Base-by-base conservation (phyloP, 2,113 vertebrate genomes). In the Heterochromis multidens region DNA sequence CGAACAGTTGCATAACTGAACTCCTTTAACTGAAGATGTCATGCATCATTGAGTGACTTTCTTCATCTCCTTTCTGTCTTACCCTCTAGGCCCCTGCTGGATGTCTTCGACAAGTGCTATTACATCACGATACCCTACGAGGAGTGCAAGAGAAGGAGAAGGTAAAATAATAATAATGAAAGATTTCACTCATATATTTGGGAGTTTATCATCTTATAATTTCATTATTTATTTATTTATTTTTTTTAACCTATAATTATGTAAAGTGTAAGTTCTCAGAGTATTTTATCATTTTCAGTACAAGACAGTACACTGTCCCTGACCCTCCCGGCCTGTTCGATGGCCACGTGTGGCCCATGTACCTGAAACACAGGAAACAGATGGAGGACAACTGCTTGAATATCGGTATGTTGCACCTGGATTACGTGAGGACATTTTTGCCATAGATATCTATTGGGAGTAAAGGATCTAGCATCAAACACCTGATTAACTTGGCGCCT, bases 291-390 rank as follows among this genome's bases (percentile, higher is more conserved):
- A 7, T 89, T 56, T 93, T 70, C 43, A 97, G 97, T 92, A 95
- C 90, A 2, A 95, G 97, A 27, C 92, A 95, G 29, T 97, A 97
- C 92, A 96, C 94, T 0, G 95, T 97, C n/a, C 97, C 97, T 0
- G 97, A 97, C 84, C 96, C 96, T 25, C 96, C 96, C 0, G 96
- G 96, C 13, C 87, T 97, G 80, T 97, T 97, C 74, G 96, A 97
- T 8, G 97, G 96, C 35, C 97, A 97, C 0, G 97, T 97, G 76
- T 97, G 97, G 97, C 97, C 97, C 2, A 97, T 97, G 96, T 97
- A 97, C 90, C 87, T 96, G 77, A 97, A 95, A 87, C 95, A 97
- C 94, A 94, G 94, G 86, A 85, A 19, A 10, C 80, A 93, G 49
- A 97, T 97, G 97, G 95, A 96, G 84, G 82, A 87, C 3, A 86